Evolutionary conservation across 2,888 invertebrate genomes (phyloP).

Genomic region (Malacosoma neustria): DNA sequence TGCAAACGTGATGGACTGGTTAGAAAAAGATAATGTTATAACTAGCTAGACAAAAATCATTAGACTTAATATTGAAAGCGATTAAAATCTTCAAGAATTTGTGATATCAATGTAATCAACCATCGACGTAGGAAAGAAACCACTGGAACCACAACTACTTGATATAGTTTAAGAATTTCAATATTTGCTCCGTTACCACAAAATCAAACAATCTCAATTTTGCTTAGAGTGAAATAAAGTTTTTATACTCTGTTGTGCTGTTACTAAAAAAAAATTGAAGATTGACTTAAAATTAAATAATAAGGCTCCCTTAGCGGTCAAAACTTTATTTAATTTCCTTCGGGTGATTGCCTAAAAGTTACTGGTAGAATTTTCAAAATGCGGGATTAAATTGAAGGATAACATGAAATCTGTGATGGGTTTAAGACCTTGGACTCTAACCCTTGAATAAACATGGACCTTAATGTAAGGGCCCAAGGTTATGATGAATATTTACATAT

Average conservation of each 20-base stretch:
- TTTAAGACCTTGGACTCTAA: constrained; percentile 2
- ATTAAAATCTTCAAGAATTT: no score
- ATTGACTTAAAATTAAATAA: background rate
- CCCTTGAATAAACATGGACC: constrained; percentile 3
- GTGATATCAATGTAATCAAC: no score
- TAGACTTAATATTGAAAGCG: no score
- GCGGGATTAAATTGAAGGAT: constrained; percentile 3
- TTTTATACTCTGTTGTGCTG: no score
- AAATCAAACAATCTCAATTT: no score
- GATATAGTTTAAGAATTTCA: background rate
- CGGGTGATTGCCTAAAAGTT: constrained; percentile 27
- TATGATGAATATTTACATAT: background rate
- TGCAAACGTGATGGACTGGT: no score
- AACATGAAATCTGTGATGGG: constrained; percentile 2
- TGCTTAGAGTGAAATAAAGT: no score
- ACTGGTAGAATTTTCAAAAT: constrained; percentile 5
- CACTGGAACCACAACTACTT: background rate
- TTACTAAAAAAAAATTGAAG: background rate
- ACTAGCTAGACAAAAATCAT: no score
- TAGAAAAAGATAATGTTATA: no score
- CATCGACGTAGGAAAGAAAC: no score
- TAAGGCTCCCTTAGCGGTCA: constrained; percentile 18
- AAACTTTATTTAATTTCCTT: constrained; percentile 40
- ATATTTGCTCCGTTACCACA: no score
- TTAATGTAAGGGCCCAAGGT: background rate